A percentile compares a stretch with the other conserved stretches of the same genome.
phyloP scores from a whole-genome alignment of 2,797 vertebrate genomes.

The Hylomyscus alleni region DNA sequence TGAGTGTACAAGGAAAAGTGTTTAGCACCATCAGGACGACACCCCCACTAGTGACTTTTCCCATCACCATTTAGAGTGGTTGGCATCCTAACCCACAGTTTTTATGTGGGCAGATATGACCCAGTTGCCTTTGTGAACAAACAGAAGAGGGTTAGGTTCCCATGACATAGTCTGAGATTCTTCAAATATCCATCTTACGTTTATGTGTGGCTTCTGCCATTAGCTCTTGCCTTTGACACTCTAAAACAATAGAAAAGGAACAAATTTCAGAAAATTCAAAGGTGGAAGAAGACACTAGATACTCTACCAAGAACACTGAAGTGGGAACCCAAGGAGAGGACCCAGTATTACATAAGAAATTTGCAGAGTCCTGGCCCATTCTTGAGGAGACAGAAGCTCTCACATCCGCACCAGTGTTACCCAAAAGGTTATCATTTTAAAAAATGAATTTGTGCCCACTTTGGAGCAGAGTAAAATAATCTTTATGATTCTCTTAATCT shows the following conservation, averaged over 20 bases:
- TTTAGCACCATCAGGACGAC: neutral
- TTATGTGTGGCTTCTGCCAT: conserved; percentile 41
- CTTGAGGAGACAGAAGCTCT: conserved; percentile 92
- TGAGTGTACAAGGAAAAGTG: neutral
- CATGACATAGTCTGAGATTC: neutral
- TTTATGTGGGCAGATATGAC: no score
- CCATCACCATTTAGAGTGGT: neutral
- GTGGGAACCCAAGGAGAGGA: conserved; percentile 94
- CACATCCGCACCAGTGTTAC: conserved; percentile 91
- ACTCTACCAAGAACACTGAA: conserved; percentile 91
- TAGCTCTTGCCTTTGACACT: conserved; percentile 65
- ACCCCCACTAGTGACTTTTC: neutral
- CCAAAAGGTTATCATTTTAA: conserved; percentile 89
- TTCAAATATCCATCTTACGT: neutral
- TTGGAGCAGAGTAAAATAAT: conserved; percentile 77
- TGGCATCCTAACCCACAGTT: neutral
- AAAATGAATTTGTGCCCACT: conserved; percentile 89
- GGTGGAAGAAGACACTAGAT: conserved; percentile 88
- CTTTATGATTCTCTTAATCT: neutral
- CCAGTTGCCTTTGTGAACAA: neutral
- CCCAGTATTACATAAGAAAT: conserved; percentile 93
- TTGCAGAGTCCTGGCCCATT: conserved; percentile 93
- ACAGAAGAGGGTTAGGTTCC: neutral
- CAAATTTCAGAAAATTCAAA: conserved; percentile 89
- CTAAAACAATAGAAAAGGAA: conserved; percentile 80